phyloP scores from a whole-genome alignment of 2,113 vertebrate genomes.

The human (Homo sapiens) region GRCh38 chr1:62599501-62600000 shows the following conservation, averaged over 20 bases:
- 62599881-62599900: not conserved
- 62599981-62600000: not conserved
- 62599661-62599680: not conserved
- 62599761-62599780: not conserved
- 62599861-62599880: not conserved
- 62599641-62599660: not conserved
- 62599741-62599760: not conserved
- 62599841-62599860: not conserved
- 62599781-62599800: not conserved
- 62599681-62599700: slow-evolving; percentile 7
- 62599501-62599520: not conserved
- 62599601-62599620: not conserved
- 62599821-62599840: not conserved
- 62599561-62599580: not conserved
- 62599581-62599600: not conserved
- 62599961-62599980: not conserved
- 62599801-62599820: not conserved
- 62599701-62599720: not conserved
- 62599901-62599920: not conserved
- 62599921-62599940: not conserved
- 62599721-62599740: not conserved
- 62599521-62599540: not conserved
- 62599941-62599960: not conserved
- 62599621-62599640: not conserved
- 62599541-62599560: not conserved